Evolutionary conservation across 2,888 invertebrate genomes (phyloP), one percentile per base, ranked within the genome.

Genomic region (Phyllotreta cruciferae): DNA sequence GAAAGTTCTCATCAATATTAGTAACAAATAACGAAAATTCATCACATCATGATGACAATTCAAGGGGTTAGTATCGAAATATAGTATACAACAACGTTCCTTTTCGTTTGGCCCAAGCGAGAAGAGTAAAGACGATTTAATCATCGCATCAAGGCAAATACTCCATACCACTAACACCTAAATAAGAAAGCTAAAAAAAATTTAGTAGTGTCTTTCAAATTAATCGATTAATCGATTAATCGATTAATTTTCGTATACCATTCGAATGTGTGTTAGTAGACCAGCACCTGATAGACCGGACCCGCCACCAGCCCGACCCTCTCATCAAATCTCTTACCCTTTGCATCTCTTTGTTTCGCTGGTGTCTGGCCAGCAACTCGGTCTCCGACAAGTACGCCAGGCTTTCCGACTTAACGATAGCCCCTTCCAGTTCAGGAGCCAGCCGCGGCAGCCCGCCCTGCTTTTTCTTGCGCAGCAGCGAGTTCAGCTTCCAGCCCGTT

Each of bases 321-420:
- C 10, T 41, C 14, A 42, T 44, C 36, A 49, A 55, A 56, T 56
- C 63, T 78, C 83, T 83, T 84, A 84, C 84, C 83, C 83, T 80
- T 72, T 83, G 82, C 60, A 83, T 79, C 60, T 82, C 80, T 75
- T 82, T 82, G 75, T 81, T 83, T 69, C 82, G 76, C 73, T 82
- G 81, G 71, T 83, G 83, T 70, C 84, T 81, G 70, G 83, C 83
- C 64, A 84, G 75, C 75, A 84, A 78, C 73, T 84, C 84, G 69
- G 80, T 76, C 66, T 83, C 83, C 49, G 82, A 78, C 56, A 84
- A 75, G 71, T 83, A 83, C 38, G 83, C 83, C 72, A 84, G 78
- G 73, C 83, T 83, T 73, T 84, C 83, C 9, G 83, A 82, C 73
- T 83, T 83, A 71, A 83, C 77, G 67, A 83, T 83, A 63, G 83